These are phyloP conservation scores for Phrynosoma blainvillii DNA, from an alignment of 2,113 vertebrate species.

Conservation along the genomic window DNA sequence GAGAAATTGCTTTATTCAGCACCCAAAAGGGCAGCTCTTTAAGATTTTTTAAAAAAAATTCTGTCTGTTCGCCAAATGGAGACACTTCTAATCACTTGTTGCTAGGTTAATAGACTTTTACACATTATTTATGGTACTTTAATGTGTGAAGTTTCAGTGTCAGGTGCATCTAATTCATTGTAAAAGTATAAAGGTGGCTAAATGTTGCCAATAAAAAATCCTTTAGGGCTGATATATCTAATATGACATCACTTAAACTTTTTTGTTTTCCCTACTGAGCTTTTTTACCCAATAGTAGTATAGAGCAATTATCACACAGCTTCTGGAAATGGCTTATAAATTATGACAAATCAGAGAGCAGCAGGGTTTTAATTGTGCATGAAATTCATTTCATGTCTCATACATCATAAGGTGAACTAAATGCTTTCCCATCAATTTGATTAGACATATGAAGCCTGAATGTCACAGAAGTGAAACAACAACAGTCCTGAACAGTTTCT, in stretches of 20 bases:
- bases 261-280: conserved; percentile 24
- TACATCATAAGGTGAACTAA: background rate
- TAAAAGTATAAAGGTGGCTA: conserved; percentile 32
- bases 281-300: background rate
- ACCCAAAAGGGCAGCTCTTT: conserved; percentile 54
- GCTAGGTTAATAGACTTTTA: conserved; percentile 49
- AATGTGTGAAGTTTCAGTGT: conserved; percentile 51
- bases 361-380: background rate
- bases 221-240: background rate
- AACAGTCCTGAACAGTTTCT: background rate
- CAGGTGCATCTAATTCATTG: conserved; percentile 41
- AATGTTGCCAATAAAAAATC: conserved; percentile 29
- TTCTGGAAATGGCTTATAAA: conserved; percentile 18
- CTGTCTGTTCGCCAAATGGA: conserved; percentile 40
- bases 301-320: background rate
- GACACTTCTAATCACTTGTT: conserved; percentile 53
- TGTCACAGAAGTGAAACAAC: conserved; percentile 14
- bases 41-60: conserved; percentile 2
- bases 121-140: conserved; percentile 56
- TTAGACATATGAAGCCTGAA: conserved; percentile 26
- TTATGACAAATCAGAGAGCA: background rate
- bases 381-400: conserved; percentile 20
- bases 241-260: background rate
- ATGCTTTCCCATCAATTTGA: conserved; percentile 1
- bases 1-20: conserved; percentile 40